A percentile compares a stretch with the other conserved stretches of the same genome.
Evolutionary conservation across 2,888 invertebrate genomes (phyloP).

Genomic region (Ligdia adustata): DNA sequence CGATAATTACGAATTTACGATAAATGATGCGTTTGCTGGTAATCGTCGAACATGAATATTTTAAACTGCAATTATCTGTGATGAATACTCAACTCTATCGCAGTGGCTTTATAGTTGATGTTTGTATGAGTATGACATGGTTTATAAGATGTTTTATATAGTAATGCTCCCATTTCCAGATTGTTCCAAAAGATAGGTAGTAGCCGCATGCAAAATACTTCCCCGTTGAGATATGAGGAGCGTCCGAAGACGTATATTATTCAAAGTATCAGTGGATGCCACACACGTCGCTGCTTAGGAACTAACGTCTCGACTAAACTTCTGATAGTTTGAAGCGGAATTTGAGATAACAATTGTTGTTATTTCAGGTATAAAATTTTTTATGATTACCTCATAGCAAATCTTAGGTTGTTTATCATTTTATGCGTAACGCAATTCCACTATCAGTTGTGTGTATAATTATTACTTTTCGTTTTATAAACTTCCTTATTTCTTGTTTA

Average conservation of each 20-base stretch:
- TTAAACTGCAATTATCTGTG: too few relatives aligned
- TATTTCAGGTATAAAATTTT: too few relatives aligned
- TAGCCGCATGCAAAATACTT: slow-evolving; percentile 80
- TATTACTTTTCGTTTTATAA: too few relatives aligned
- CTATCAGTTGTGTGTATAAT: too few relatives aligned
- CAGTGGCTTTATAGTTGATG: slow-evolving; percentile 21
- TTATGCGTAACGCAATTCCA: background rate
- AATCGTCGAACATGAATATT: too few relatives aligned
- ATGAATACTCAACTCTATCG: too few relatives aligned
- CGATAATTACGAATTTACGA: slow-evolving; percentile 74
- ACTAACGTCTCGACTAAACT: slow-evolving; percentile 18
- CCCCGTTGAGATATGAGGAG: slow-evolving; percentile 78
- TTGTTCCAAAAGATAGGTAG: slow-evolving; percentile 78
- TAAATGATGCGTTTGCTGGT: slow-evolving; percentile 70
- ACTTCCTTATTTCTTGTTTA: too few relatives aligned
- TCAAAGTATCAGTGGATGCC: slow-evolving; percentile 70
- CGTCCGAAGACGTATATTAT: slow-evolving; percentile 71
- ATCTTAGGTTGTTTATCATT: too few relatives aligned
- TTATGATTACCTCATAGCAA: too few relatives aligned
- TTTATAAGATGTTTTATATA: slow-evolving; percentile 39
- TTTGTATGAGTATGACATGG: slow-evolving; percentile 13
- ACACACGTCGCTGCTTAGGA: slow-evolving; percentile 69
- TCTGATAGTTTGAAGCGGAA: slow-evolving; percentile 28
- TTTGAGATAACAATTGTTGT: slow-evolving; percentile 24
- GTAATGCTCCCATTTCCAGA: slow-evolving; percentile 70